Percentiles rank a stretch among this genome's conserved stretches.
These are phyloP conservation scores for Nothoprocta perdicaria DNA, from an alignment of 2,113 vertebrate genomes.

Conservation along the genomic window DNA sequence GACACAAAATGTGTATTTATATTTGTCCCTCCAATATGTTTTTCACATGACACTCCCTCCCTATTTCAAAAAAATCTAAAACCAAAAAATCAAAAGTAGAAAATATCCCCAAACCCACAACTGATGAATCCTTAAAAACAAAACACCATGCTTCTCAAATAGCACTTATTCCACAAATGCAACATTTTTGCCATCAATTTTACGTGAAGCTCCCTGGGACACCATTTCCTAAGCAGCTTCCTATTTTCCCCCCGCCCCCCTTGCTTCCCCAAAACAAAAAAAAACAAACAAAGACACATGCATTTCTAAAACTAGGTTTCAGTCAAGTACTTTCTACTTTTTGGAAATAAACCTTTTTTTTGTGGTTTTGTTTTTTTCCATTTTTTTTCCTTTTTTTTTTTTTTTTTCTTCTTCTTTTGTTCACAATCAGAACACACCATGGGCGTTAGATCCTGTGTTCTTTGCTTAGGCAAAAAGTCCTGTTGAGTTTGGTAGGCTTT, in stretches of 20 bases:
- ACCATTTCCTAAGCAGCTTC: conserved; percentile 65
- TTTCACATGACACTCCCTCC: conserved; percentile 72
- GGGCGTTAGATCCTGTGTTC: conserved; percentile 48
- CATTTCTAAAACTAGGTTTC: conserved; percentile 81
- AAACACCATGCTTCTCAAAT: conserved; percentile 85
- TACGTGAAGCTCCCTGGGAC: conserved; percentile 78
- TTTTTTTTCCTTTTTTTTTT: too few species aligned
- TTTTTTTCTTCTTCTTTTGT: conserved; percentile 38
- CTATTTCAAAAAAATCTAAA: conserved; percentile 36
- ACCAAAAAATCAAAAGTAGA: not conserved
- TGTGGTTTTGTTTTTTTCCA: too few species aligned
- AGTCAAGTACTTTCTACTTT: conserved; percentile 79
- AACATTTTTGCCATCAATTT: conserved; percentile 76
- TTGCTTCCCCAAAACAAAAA: conserved; percentile 51
- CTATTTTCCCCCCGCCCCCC: conserved; percentile 55
- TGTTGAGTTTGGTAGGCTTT: conserved; percentile 19
- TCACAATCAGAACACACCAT: conserved; percentile 76
- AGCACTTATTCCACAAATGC: conserved; percentile 83
- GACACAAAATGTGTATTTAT: conserved; percentile 79
- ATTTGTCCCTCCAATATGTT: conserved; percentile 75
- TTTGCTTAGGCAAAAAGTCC: conserved; percentile 20
- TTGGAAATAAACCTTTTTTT: conserved; percentile 71
- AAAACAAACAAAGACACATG: conserved; percentile 53
- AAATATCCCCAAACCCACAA: conserved; percentile 64
- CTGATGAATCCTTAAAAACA: conserved; percentile 77